Conservation (phyloP, 2,113 vertebrate species). For the Tympanuchus pallidicinctus region DNA sequence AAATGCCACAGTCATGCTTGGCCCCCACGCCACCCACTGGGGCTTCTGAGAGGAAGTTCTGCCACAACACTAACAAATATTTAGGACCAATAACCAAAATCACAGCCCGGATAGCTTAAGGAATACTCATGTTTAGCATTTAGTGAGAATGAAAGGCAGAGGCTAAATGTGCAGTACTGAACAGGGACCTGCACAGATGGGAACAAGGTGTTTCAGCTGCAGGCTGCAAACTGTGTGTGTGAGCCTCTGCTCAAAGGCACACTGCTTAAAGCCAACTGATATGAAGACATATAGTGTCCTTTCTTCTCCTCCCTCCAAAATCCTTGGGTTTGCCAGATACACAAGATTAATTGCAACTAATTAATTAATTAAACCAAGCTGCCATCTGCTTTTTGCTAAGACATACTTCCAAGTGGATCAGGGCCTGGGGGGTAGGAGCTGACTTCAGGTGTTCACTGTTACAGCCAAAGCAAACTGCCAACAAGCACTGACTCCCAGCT, state of each 20-base stretch:
- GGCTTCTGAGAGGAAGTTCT: not conserved
- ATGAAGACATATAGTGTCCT: not conserved
- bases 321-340: not conserved
- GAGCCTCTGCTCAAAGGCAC: not conserved
- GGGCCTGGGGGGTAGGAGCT: not conserved
- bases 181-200: not conserved
- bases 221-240: not conserved
- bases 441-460: not conserved
- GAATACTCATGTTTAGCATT: not conserved
- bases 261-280: not conserved
- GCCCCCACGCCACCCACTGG: not conserved
- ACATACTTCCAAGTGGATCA: not conserved
- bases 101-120: not conserved
- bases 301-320: not conserved
- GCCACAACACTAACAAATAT: not conserved
- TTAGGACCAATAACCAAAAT: not conserved
- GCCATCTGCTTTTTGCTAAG: not conserved
- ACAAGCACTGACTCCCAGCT: not conserved
- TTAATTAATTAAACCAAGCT: not conserved
- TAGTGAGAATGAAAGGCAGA: not conserved
- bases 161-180: rapidly evolving
- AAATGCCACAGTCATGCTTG: not conserved
- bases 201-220: not conserved
- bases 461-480: not conserved
- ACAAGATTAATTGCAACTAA: not conserved